phyloP scores from a whole-genome alignment of 92 coral and sea anemone species.

The Scolanthus callimorphus region DNA sequence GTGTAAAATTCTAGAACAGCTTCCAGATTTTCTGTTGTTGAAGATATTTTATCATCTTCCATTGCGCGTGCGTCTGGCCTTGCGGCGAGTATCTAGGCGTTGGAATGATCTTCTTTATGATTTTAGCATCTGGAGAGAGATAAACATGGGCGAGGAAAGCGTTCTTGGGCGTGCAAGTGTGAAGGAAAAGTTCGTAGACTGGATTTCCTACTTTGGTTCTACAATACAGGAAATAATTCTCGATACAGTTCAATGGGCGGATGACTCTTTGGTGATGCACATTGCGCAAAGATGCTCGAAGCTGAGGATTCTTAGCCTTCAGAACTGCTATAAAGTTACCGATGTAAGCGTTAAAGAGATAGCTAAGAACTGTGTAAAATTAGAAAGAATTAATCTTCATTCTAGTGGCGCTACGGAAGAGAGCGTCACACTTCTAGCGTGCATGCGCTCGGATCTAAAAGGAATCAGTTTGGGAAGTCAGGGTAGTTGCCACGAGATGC shows the following conservation, averaged over 20 bases:
- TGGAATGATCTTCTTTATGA: constrained; percentile 79
- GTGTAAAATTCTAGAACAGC: constrained; percentile 19
- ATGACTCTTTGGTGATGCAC: constrained; percentile 52
- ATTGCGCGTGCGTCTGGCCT: constrained; percentile 47
- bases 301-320: constrained; percentile 53
- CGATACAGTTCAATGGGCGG: constrained; percentile 68
- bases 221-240: constrained; percentile 53
- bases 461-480: constrained; percentile 60
- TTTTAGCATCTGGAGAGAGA: constrained; percentile 76
- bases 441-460: constrained; percentile 48
- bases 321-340: constrained; percentile 65
- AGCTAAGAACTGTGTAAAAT: constrained; percentile 50
- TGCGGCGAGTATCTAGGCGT: constrained; percentile 68
- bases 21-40: constrained; percentile 65
- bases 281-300: constrained; percentile 58
- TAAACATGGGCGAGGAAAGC: constrained; percentile 55
- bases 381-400: constrained; percentile 56
- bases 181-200: constrained; percentile 43
- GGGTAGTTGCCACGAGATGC: constrained; percentile 67
- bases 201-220: constrained; percentile 68
- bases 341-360: constrained; percentile 46
- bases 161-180: constrained; percentile 11
- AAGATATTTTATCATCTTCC: constrained; percentile 53
- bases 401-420: constrained; percentile 57
- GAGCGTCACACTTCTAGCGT: constrained; percentile 57